phyloP scores from a whole-genome alignment of 2,888 invertebrate genomes.

The Dione juno region DNA sequence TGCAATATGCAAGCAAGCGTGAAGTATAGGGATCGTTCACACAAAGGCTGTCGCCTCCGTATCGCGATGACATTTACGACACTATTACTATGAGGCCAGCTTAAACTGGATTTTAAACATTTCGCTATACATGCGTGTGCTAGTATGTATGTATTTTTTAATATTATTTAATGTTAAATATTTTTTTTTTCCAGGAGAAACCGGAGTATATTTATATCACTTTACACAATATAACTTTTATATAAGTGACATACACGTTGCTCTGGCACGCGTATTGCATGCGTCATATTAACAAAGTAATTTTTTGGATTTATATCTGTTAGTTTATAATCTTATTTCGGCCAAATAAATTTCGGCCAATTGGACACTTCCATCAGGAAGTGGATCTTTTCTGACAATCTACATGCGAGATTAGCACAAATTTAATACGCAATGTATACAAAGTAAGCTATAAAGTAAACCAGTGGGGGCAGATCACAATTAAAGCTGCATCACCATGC shows the following conservation, averaged over 20 bases:
- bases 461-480: background rate
- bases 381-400: background rate
- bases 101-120: background rate
- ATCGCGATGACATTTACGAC: constrained; percentile 6
- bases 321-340: too few species aligned
- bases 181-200: too few species aligned
- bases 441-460: background rate
- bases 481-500: constrained; percentile 7
- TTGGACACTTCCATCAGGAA: background rate
- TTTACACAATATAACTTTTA: too few species aligned
- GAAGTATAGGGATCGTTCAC: constrained; percentile 19
- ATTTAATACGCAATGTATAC: constrained; percentile 4
- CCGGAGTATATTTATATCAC: too few species aligned
- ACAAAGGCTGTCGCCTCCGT: constrained; percentile 6
- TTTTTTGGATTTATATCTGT: too few species aligned
- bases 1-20: constrained; percentile 13
- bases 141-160: too few species aligned
- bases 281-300: too few species aligned
- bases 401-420: background rate
- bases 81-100: background rate
- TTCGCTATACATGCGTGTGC: background rate
- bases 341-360: background rate
- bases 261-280: too few species aligned
- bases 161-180: background rate
- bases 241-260: too few species aligned